Percentiles rank a stretch among this genome's conserved stretches.
Conservation (phyloP, 1,140 invertebrate species). For the Drosophila malerkotliana region DNA sequence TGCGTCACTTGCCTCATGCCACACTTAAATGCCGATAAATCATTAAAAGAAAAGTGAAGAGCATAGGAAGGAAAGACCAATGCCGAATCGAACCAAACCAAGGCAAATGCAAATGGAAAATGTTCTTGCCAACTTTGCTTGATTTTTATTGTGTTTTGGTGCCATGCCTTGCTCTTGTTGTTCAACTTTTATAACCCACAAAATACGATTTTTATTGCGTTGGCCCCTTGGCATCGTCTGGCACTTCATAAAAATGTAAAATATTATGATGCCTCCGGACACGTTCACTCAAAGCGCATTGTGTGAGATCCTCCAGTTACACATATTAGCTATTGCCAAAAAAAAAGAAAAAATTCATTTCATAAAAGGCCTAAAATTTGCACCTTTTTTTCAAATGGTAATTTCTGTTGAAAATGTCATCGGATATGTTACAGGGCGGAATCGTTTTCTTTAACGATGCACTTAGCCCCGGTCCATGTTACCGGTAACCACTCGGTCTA, state of each 20-base stretch:
- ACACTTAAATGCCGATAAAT: slow-evolving; percentile 80
- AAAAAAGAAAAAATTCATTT: slow-evolving; percentile 10
- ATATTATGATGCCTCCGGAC: slow-evolving; percentile 76
- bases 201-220: slow-evolving; percentile 80
- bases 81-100: slow-evolving; percentile 8
- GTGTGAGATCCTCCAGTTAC: slow-evolving; percentile 18
- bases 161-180: slow-evolving; percentile 2
- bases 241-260: slow-evolving; percentile 83
- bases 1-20: slow-evolving; percentile 55
- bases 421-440: slow-evolving; percentile 10
- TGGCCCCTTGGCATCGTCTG: slow-evolving; percentile 56
- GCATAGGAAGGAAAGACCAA: slow-evolving; percentile 21
- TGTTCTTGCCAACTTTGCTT: slow-evolving; percentile 47
- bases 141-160: slow-evolving; percentile 22
- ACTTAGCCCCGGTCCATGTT: slow-evolving; percentile 23
- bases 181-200: slow-evolving; percentile 76
- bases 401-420: slow-evolving; percentile 40
- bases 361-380: slow-evolving; percentile 5
- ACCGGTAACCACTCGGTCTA: slow-evolving; percentile 11
- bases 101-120: slow-evolving; percentile 62
- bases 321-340: neutral
- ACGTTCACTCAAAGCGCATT: slow-evolving; percentile 67
- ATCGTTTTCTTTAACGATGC: slow-evolving; percentile 21
- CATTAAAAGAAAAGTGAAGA: slow-evolving; percentile 65
- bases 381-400: slow-evolving; percentile 6